Evolutionary conservation across 2,888 invertebrate genomes (phyloP).

Genomic region (Phalera bucephala): DNA sequence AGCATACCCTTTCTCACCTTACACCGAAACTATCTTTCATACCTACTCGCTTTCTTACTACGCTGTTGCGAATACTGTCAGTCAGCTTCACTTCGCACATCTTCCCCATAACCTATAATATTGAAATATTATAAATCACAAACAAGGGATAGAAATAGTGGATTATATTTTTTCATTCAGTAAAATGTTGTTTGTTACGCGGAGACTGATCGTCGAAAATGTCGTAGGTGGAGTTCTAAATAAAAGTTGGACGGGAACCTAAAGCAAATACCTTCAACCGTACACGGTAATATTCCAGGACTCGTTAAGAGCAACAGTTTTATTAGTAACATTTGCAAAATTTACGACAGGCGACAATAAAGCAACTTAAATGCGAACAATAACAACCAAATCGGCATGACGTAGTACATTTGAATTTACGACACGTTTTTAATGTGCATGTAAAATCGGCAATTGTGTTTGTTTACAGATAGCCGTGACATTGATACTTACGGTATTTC

Average conservation of each 20-base stretch:
- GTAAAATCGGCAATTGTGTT: slow-evolving; percentile 31
- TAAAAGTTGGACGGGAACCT: slow-evolving; percentile 6
- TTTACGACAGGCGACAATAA: slow-evolving; percentile 55
- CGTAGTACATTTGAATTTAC: slow-evolving; percentile 46
- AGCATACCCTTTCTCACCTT: too few relatives aligned
- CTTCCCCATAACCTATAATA: not conserved
- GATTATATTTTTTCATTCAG: not conserved
- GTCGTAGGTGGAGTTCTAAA: slow-evolving; percentile 13
- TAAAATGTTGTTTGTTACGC: not conserved
- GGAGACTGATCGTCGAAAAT: slow-evolving; percentile 12
- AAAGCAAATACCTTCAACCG: slow-evolving; percentile 6
- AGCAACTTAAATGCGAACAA: slow-evolving; percentile 37
- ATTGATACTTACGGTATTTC: slow-evolving; percentile 5
- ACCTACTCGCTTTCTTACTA: too few relatives aligned
- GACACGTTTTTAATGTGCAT: slow-evolving; percentile 46
- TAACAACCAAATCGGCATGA: slow-evolving; percentile 40
- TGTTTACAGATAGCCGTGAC: slow-evolving; percentile 22
- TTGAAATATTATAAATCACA: not conserved
- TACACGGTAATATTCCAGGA: slow-evolving; percentile 20
- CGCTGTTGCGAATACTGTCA: too few relatives aligned
- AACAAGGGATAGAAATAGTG: not conserved
- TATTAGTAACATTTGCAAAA: slow-evolving; percentile 41
- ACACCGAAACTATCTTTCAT: too few relatives aligned
- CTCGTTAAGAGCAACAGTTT: slow-evolving; percentile 30
- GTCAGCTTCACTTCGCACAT: too few relatives aligned